These are phyloP conservation scores for Ivindomyrus marchei DNA, from an alignment of 2,113 vertebrate species.

Conservation along the genomic window DNA sequence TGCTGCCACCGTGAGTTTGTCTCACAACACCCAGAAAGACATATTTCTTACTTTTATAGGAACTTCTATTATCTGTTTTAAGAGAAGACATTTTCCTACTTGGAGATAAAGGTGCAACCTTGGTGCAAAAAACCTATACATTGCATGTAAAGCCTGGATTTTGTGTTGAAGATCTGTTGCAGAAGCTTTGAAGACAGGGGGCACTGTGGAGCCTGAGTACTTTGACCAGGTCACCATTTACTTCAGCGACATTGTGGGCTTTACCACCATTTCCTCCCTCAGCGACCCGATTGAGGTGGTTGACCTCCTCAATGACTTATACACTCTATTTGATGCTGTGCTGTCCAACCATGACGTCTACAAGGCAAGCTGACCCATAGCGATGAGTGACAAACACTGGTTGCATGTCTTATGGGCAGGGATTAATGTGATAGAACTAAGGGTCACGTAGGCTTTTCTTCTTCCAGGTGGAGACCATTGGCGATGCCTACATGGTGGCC, in stretches of 20 bases:
- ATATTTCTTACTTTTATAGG: neutral
- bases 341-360: constrained; percentile 86
- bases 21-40: neutral
- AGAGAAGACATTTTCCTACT: neutral
- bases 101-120: neutral
- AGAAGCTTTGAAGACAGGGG: constrained; percentile 83
- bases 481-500: constrained; percentile 86
- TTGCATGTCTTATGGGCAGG: neutral
- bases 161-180: constrained; percentile 73
- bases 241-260: constrained; percentile 88
- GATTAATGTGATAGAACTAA: neutral
- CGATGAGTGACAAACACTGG: neutral
- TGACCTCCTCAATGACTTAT: constrained; percentile 88
- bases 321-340: constrained; percentile 80
- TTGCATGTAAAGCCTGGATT: neutral
- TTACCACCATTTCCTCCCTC: constrained; percentile 87
- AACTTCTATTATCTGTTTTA: neutral
- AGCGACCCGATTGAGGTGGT: constrained; percentile 88
- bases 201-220: constrained; percentile 78
- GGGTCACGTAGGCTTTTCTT: neutral
- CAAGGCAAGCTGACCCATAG: constrained; percentile 62
- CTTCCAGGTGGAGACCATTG: constrained; percentile 84
- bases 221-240: constrained; percentile 92
- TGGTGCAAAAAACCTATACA: neutral
- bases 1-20: constrained; percentile 81